Conservation (phyloP, 2,113 vertebrate species). For the Elachura formosa region DNA sequence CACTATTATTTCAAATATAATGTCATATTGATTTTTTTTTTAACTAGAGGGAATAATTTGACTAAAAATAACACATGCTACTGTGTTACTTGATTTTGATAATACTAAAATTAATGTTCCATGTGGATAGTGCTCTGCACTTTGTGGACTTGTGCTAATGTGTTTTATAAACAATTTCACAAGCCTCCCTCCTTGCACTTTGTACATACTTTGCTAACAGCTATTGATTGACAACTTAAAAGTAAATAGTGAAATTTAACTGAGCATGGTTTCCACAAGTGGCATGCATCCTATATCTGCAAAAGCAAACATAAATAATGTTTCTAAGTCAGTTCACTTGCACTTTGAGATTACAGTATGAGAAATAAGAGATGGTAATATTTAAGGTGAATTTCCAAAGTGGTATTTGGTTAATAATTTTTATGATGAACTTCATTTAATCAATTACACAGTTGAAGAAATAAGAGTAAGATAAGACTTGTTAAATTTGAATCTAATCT, state of each 20-base stretch:
- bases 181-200: conserved; percentile 33
- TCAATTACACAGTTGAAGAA: not conserved
- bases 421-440: not conserved
- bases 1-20: not conserved
- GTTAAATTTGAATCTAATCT: not conserved
- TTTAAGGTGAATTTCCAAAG: not conserved
- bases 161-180: conserved; percentile 51
- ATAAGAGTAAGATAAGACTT: not conserved
- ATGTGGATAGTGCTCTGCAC: conserved; percentile 6
- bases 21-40: not conserved
- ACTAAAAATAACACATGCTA: not conserved
- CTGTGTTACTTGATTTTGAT: not conserved
- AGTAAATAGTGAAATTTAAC: conserved; percentile 52
- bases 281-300: not conserved
- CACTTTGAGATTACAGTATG: not conserved
- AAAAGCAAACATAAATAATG: conserved; percentile 1
- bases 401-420: not conserved
- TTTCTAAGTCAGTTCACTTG: not conserved
- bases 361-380: not conserved
- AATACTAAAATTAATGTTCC: conserved; percentile 43
- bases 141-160: conserved; percentile 34
- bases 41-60: not conserved
- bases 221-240: conserved; percentile 41
- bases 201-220: conserved; percentile 58
- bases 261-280: not conserved